These are phyloP conservation scores for Aphis craccivora DNA, from an alignment of 1,140 invertebrate species.

Conservation along the genomic window DNA sequence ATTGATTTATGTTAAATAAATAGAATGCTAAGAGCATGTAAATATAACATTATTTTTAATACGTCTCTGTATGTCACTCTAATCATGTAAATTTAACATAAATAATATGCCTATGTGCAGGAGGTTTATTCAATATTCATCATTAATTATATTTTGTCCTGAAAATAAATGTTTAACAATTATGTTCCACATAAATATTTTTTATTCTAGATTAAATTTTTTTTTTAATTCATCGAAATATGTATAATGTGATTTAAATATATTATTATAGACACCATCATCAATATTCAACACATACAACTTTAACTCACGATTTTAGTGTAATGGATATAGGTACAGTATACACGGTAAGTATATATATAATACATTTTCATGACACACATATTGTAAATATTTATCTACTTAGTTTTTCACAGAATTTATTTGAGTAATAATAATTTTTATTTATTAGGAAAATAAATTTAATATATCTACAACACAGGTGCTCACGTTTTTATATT, in stretches of 20 bases:
- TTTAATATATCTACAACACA: neutral
- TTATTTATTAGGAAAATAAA: neutral
- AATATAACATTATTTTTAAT: neutral
- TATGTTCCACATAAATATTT: neutral
- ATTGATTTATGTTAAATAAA: conserved; percentile 14
- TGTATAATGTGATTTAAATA: neutral
- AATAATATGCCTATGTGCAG: neutral
- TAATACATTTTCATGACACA: neutral
- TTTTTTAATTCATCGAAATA: too few relatives aligned
- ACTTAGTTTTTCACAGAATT: neutral
- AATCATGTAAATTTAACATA: neutral
- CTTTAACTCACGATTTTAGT: neutral
- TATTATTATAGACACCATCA: neutral
- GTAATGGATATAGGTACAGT: too few relatives aligned
- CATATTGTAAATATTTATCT: neutral
- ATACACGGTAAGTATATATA: too few relatives aligned
- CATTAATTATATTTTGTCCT: neutral
- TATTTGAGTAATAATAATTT: neutral
- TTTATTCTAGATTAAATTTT: too few relatives aligned
- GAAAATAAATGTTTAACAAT: neutral
- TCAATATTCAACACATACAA: neutral
- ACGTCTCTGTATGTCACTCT: neutral
- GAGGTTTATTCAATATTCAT: neutral
- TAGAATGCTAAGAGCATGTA: neutral
- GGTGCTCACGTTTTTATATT: neutral